phyloP scores from a whole-genome alignment of 2,888 invertebrate genomes.

The Embidobia sp. region DNA sequence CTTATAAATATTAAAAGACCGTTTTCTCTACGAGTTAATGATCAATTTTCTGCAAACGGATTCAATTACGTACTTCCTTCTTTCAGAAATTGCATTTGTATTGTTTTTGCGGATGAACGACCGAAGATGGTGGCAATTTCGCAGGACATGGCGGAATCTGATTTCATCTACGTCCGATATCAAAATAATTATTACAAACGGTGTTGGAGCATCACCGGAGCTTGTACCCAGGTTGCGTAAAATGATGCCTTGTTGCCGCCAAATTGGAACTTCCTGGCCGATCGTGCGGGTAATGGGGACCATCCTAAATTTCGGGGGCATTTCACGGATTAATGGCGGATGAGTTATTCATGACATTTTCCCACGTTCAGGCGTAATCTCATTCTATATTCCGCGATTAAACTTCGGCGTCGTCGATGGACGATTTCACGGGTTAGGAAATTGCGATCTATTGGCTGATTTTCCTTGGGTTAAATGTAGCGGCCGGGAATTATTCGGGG shows the following conservation, averaged over 20 bases:
- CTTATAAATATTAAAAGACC: too few relatives aligned
- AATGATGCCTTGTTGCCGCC: conserved; percentile 33
- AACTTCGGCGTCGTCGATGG: conserved; percentile 52
- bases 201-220: conserved; percentile 3
- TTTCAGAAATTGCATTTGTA: too few relatives aligned
- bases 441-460: conserved; percentile 58
- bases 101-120: too few relatives aligned
- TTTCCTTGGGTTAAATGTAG: conserved; percentile 55
- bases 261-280: conserved; percentile 62
- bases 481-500: conserved; percentile 43
- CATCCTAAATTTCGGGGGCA: conserved; percentile 56
- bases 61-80: too few relatives aligned
- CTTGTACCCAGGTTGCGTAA: conserved; percentile 38
- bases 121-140: too few relatives aligned
- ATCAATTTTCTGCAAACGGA: too few relatives aligned
- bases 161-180: neutral
- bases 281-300: conserved; percentile 63
- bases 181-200: conserved; percentile 17
- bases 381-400: conserved; percentile 62
- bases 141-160: conserved; percentile 5
- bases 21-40: too few relatives aligned
- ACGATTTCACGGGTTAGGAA: conserved; percentile 56
- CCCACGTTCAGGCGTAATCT: conserved; percentile 56
- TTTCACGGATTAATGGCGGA: conserved; percentile 64
- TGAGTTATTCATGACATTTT: conserved; percentile 64